Evolutionary conservation across 2,797 vertebrate species (phyloP).

Genomic region (Halcyon chelicuti): DNA sequence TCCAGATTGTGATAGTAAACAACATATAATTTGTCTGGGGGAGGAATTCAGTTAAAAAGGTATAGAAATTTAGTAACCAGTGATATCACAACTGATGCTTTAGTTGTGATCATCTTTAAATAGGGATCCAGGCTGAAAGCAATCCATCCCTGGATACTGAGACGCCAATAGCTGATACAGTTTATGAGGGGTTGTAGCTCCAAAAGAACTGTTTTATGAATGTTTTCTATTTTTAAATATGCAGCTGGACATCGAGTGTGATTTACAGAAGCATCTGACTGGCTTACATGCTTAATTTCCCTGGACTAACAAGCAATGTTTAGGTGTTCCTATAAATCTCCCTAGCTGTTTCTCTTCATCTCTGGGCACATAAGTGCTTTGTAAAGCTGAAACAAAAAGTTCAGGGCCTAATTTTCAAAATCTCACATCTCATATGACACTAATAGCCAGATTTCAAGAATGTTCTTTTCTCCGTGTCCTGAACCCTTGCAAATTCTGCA

Average conservation of each 20-base stretch:
- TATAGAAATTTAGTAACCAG: neutral
- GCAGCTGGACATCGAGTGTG: neutral
- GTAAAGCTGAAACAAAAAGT: neutral
- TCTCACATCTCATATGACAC: neutral
- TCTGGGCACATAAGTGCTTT: neutral
- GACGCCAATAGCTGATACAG: neutral
- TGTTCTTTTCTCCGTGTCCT: neutral
- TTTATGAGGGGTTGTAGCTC: neutral
- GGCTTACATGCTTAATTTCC: neutral
- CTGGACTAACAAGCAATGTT: neutral
- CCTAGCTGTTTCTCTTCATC: neutral
- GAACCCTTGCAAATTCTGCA: neutral
- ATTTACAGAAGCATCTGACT: neutral
- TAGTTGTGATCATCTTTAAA: neutral
- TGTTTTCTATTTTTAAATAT: constrained; percentile 11
- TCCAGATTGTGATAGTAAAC: neutral
- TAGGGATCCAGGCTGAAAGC: neutral
- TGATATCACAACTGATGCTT: neutral
- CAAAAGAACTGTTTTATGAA: constrained; percentile 21
- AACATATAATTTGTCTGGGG: neutral
- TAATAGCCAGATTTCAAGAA: neutral
- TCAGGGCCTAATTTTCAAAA: neutral
- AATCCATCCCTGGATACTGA: neutral
- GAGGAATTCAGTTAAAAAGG: neutral
- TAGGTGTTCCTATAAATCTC: constrained; percentile 10